A percentile compares a stretch with the other conserved stretches of the same genome.
These are phyloP conservation scores for Urechis unicinctus DNA, from an alignment of 2,888 invertebrate genomes.

Conservation along the genomic window DNA sequence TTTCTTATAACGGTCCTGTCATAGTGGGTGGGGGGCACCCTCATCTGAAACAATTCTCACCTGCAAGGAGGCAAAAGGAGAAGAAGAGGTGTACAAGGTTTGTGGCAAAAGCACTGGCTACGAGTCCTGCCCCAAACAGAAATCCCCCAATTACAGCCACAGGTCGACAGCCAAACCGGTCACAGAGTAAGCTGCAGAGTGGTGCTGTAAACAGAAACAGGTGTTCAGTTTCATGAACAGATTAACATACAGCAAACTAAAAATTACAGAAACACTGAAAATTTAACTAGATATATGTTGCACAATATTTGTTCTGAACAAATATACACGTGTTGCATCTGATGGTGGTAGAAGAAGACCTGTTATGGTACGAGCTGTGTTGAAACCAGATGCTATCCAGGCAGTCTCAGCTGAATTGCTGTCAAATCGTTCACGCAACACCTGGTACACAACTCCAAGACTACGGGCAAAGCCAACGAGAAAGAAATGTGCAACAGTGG, in stretches of 20 bases:
- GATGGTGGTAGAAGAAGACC: no score
- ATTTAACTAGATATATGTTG: no score
- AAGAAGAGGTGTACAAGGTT: conserved; percentile 73
- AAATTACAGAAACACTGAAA: no score
- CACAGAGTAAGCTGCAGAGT: conserved; percentile 74
- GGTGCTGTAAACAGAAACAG: conserved; percentile 62
- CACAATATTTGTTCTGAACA: no score
- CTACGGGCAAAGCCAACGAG: background rate
- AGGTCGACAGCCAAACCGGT: conserved; percentile 75
- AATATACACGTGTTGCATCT: no score
- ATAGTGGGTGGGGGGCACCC: no score
- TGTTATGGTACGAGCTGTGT: background rate
- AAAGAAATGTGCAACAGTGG: background rate
- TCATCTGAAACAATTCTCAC: conserved; percentile 14
- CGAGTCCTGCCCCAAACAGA: conserved; percentile 77
- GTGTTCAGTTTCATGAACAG: no score
- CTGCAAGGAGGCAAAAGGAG: conserved; percentile 56
- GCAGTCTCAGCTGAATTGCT: conserved; percentile 1
- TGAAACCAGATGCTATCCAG: background rate
- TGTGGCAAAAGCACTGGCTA: conserved; percentile 72
- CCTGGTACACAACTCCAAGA: conserved; percentile 1
- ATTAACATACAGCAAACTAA: background rate
- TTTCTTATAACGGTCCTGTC: no score
- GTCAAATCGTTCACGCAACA: conserved; percentile 4
- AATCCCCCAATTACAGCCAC: conserved; percentile 77